Evolutionary conservation across 1,140 invertebrate species (phyloP), one percentile per base, ranked within the genome.

Genomic region (Drosophila suzukii): DNA sequence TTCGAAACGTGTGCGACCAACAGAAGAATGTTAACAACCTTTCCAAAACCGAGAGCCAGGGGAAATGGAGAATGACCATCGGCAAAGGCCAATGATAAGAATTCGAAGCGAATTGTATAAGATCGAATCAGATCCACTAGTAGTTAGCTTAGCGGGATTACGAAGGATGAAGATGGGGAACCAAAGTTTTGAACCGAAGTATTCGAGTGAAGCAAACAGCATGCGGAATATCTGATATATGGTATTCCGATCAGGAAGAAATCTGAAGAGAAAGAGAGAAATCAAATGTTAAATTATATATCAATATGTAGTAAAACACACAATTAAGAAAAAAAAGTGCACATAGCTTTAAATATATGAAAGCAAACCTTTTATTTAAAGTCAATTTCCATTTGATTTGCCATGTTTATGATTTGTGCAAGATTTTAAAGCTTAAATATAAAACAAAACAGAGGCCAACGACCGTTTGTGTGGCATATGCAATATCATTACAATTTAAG

Each of bases 1-100:
- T 82, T 78, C 72, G 79, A 83, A 83, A 89, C 81, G 80, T 78
- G 86, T 88, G 84, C 84, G 84, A 88, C 84, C 84, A 88, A 88
- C 80, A 78, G 83, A 84, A 73, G 76, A 73, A 77, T 63, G 63
- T 68, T 58, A 61, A 75, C 66, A 81, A 81, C 74, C 80, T 84
- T 80, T 75, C 76, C 46, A 65, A 39, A 57, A 30, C 39, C 32
- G 55, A 38, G 36, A 17, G 12, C 49, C 55, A 70, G 32, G 11
- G 55, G 20, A 38, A 38, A 27, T 27, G 27, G 27, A 27, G 27
- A 27, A 46, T 54, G 62, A 59, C 27, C 38, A 36, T 54, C 34
- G 38, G 34, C 43, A 54, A 63, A 27, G 54, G 56, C 51, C 57
- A 43, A 75, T 30, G 49, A 54, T 54, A 17, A 20, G 10, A 55